These are phyloP conservation scores for Bruchidius siliquastri DNA, from an alignment of 2,888 invertebrate species.

Conservation along the genomic window DNA sequence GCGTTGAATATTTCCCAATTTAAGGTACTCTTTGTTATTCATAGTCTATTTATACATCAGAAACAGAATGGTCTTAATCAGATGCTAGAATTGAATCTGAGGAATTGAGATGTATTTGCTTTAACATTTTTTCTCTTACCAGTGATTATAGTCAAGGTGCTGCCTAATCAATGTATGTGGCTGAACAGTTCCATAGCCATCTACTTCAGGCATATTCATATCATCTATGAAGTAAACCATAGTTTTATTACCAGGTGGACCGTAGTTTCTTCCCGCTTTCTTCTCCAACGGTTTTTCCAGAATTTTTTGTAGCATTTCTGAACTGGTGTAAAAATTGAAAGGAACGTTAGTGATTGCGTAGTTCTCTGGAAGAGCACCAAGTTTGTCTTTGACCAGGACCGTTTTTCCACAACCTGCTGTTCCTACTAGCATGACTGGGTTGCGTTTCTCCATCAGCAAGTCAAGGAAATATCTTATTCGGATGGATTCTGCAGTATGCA, in stretches of 20 bases:
- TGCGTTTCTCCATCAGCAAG: constrained; percentile 78
- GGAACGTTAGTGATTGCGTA: constrained; percentile 89
- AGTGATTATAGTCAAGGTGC: constrained; percentile 92
- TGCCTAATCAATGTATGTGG: constrained; percentile 94
- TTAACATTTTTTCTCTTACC: too few species aligned
- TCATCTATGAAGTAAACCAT: constrained; percentile 95
- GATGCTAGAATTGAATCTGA: too few species aligned
- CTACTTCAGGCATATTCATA: constrained; percentile 95
- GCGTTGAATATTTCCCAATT: too few species aligned
- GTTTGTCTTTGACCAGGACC: constrained; percentile 69
- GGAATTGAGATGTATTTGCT: too few species aligned
- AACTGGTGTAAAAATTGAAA: constrained; percentile 94
- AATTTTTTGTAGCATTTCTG: constrained; percentile 89
- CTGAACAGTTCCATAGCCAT: constrained; percentile 89
- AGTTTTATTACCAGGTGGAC: constrained; percentile 91
- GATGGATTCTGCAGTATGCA: constrained; percentile 91
- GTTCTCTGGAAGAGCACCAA: constrained; percentile 72
- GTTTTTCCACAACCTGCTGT: constrained; percentile 93
- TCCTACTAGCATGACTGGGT: constrained; percentile 93
- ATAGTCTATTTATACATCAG: too few species aligned
- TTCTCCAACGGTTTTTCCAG: constrained; percentile 93
- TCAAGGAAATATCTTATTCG: constrained; percentile 86
- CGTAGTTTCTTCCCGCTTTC: constrained; percentile 90
- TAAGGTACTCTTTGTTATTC: too few species aligned
- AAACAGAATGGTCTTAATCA: too few species aligned